Evolutionary conservation across 2,888 invertebrate genomes (phyloP).

Genomic region (Caenorhabditis sinica): DNA sequence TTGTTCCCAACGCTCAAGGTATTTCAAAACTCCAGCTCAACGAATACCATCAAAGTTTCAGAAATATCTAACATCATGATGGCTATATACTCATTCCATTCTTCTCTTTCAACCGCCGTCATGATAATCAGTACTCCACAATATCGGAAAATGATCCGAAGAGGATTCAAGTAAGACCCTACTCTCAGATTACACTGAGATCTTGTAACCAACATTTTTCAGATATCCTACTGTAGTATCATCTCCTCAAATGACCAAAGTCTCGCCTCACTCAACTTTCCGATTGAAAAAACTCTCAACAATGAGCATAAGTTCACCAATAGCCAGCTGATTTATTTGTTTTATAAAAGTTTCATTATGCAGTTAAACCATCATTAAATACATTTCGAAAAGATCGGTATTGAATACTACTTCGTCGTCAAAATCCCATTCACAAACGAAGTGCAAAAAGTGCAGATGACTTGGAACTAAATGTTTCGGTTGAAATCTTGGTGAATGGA

Average conservation of each 20-base stretch:
- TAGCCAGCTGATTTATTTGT: neutral
- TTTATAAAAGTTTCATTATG: constrained; percentile 33
- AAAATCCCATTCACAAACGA: constrained; percentile 26
- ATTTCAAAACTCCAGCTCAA: too few species aligned
- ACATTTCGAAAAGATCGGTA: constrained; percentile 47
- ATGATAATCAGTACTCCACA: constrained; percentile 61
- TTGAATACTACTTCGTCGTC: constrained; percentile 20
- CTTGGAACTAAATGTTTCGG: constrained; percentile 62
- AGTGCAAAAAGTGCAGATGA: constrained; percentile 24
- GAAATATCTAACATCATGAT: constrained; percentile 52
- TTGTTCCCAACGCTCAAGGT: constrained; percentile 43
- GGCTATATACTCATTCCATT: constrained; percentile 50
- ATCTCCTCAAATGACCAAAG: constrained; percentile 45
- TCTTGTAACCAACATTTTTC: neutral
- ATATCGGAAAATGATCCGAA: constrained; percentile 37
- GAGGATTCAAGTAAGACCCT: constrained; percentile 30
- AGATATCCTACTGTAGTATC: neutral
- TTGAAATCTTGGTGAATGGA: constrained; percentile 55
- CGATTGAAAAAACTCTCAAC: constrained; percentile 41
- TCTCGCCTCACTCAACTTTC: neutral
- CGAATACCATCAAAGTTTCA: too few species aligned
- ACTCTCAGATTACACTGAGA: neutral
- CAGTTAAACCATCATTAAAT: constrained; percentile 33
- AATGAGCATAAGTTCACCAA: neutral
- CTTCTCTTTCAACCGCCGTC: constrained; percentile 50